phyloP scores from a whole-genome alignment of 2,888 invertebrate genomes.

The Schizaphis graminum region DNA sequence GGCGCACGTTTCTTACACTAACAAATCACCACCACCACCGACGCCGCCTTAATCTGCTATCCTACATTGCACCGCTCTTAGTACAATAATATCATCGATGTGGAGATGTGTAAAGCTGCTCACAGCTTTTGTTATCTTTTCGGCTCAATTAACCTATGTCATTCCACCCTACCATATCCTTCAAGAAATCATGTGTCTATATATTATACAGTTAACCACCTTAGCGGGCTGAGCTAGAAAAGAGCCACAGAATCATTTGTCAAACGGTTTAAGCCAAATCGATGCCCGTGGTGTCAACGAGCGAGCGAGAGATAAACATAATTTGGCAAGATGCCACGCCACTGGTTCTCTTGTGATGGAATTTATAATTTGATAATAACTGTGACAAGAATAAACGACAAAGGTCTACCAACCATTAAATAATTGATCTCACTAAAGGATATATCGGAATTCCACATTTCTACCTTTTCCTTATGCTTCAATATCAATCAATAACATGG shows the following conservation, averaged over 20 bases:
- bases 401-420: slow-evolving; percentile 30
- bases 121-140: slow-evolving; percentile 62
- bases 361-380: slow-evolving; percentile 55
- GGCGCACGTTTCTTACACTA: slow-evolving; percentile 59
- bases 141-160: slow-evolving; percentile 63
- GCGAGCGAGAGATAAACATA: slow-evolving; percentile 33
- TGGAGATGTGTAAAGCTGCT: not conserved
- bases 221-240: not conserved
- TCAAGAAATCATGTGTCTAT: slow-evolving; percentile 16
- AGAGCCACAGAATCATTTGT: slow-evolving; percentile 50
- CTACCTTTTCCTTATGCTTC: not conserved
- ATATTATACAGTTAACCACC: not conserved
- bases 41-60: not conserved
- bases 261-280: slow-evolving; percentile 49
- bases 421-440: not conserved
- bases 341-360: not conserved
- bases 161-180: not conserved
- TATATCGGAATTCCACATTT: not conserved
- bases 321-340: slow-evolving; percentile 49
- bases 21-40: slow-evolving; percentile 51
- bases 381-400: slow-evolving; percentile 28
- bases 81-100: not conserved
- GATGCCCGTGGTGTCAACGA: slow-evolving; percentile 26
- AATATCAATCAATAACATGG: not conserved
- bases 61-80: not conserved